phyloP scores from a whole-genome alignment of 2,113 vertebrate genomes.

The Perca schrenkii region DNA sequence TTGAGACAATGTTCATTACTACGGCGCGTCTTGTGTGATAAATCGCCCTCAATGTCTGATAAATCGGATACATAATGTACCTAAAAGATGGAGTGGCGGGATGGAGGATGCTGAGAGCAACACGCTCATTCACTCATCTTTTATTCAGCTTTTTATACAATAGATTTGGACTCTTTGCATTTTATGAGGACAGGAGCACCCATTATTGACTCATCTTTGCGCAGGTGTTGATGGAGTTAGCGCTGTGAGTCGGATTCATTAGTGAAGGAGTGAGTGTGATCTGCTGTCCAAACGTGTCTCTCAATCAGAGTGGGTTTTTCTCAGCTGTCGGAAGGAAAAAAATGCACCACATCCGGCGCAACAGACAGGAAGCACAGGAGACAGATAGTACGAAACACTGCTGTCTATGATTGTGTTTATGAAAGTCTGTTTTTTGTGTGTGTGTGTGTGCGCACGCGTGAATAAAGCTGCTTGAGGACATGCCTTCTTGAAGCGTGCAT shows the following conservation, averaged over 20 bases:
- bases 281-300: constrained; percentile 1
- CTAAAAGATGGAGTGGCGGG: not conserved
- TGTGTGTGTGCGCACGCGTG: not conserved
- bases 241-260: constrained; percentile 24
- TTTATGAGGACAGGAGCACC: not conserved
- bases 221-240: constrained; percentile 26
- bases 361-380: constrained; percentile 71
- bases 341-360: constrained; percentile 51
- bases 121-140: not conserved
- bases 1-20: not conserved
- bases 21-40: not conserved
- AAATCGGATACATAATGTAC: not conserved
- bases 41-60: not conserved
- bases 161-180: constrained; percentile 1
- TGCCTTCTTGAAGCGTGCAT: not conserved
- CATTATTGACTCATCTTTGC: constrained; percentile 1
- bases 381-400: constrained; percentile 19
- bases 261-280: constrained; percentile 7
- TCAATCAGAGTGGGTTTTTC: constrained; percentile 41
- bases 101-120: not conserved
- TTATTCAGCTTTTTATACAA: not conserved
- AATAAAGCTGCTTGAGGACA: constrained; percentile 11
- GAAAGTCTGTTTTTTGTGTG: constrained; percentile 6
- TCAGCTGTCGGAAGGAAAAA: constrained; percentile 20
- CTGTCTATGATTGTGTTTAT: constrained; percentile 30